These are phyloP conservation scores for Sthenelais limicola DNA, from an alignment of 2,888 invertebrate species.

Conservation along the genomic window DNA sequence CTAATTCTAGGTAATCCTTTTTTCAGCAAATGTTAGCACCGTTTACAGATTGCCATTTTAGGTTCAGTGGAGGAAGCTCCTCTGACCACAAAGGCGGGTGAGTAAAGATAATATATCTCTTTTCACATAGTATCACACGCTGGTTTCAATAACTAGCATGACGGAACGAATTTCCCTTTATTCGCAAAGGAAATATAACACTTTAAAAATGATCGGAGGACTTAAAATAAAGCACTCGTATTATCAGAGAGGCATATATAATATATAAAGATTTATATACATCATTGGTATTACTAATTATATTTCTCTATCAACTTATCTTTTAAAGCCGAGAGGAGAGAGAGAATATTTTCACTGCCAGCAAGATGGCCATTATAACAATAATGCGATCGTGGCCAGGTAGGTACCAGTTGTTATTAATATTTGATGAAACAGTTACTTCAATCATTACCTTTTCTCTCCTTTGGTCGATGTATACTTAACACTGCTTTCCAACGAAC, in stretches of 20 bases:
- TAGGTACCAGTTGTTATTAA: conserved; percentile 48
- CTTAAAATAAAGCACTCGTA: too few relatives aligned
- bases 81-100: conserved; percentile 78
- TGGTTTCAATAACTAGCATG: too few relatives aligned
- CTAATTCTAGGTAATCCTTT: conserved; percentile 45
- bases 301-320: not conserved
- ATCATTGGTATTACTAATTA: too few relatives aligned
- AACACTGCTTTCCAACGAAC: too few relatives aligned
- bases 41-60: conserved; percentile 91
- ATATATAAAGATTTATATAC: too few relatives aligned
- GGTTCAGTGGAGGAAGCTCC: conserved; percentile 59
- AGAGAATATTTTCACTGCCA: conserved; percentile 88
- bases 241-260: too few relatives aligned
- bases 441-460: not conserved
- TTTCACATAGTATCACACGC: too few relatives aligned
- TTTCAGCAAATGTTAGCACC: conserved; percentile 91
- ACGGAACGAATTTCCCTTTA: too few relatives aligned
- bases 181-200: too few relatives aligned
- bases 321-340: conserved; percentile 75
- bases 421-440: not conserved
- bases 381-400: conserved; percentile 90
- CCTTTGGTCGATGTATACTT: too few relatives aligned
- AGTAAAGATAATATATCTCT: too few relatives aligned
- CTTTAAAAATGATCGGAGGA: too few relatives aligned
- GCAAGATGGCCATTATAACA: conserved; percentile 86